Conservation (phyloP, 1,140 invertebrate genomes). For the Cydia splendana region DNA sequence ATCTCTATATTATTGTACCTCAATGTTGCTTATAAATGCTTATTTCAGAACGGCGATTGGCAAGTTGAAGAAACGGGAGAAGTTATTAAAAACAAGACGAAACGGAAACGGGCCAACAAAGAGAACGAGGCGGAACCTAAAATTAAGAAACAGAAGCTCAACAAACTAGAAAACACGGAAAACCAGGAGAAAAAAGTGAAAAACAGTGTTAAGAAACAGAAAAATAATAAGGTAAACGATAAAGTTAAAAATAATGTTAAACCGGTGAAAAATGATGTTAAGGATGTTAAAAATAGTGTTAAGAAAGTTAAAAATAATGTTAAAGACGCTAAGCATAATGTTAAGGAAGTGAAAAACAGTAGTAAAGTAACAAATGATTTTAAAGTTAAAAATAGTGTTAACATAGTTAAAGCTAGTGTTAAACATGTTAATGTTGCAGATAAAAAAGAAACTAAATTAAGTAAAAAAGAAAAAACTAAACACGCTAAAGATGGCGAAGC, state of each 20-base stretch:
- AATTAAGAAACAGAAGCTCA: conserved; percentile 34
- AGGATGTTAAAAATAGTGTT: conserved; percentile 20
- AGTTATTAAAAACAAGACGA: conserved; percentile 34
- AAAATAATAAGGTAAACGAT: conserved; percentile 41
- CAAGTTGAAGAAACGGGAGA: conserved; percentile 53
- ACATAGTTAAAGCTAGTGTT: not conserved
- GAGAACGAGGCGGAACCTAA: not conserved
- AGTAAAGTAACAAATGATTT: too few relatives aligned
- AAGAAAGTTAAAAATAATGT: conserved; percentile 36
- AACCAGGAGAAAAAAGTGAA: conserved; percentile 46
- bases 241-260: conserved; percentile 34
- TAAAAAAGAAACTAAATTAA: conserved; percentile 29
- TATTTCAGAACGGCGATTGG: conserved; percentile 58
- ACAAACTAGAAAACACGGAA: conserved; percentile 34
- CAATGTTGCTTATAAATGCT: too few relatives aligned
- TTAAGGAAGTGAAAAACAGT: conserved; percentile 15
- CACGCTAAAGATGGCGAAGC: conserved; percentile 43
- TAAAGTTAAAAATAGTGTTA: too few relatives aligned
- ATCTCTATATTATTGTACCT: too few relatives aligned
- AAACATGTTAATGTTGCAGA: conserved; percentile 4
- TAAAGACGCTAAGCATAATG: conserved; percentile 35
- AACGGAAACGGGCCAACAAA: not conserved
- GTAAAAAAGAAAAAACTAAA: conserved; percentile 36
- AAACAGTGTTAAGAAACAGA: conserved; percentile 37
- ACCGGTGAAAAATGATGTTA: conserved; percentile 36